Conservation (phyloP, 1,140 invertebrate species). For the Drosophila serrata region DNA sequence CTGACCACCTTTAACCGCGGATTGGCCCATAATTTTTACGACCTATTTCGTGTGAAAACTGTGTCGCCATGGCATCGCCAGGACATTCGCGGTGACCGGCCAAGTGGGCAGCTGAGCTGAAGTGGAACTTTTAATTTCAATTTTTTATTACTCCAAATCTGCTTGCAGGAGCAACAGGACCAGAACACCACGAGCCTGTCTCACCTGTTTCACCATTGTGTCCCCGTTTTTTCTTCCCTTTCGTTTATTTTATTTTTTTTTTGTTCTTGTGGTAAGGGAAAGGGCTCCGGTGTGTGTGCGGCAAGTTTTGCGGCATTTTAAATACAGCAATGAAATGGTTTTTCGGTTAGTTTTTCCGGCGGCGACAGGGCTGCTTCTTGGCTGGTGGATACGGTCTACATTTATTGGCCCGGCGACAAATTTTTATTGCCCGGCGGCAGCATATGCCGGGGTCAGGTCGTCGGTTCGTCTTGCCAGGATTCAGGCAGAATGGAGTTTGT, state of each 20-base stretch:
- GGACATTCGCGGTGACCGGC: conserved; percentile 34
- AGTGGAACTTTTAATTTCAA: conserved; percentile 80
- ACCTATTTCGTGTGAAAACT: conserved; percentile 76
- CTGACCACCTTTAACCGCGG: conserved; percentile 23
- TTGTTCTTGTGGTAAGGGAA: background rate
- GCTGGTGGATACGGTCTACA: conserved; percentile 45
- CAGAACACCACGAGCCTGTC: conserved; percentile 30
- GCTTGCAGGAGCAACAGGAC: conserved; percentile 39
- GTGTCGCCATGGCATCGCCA: conserved; percentile 55
- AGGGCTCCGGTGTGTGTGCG: conserved; percentile 11
- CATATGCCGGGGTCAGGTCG: conserved; percentile 50
- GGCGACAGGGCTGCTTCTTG: conserved; percentile 18
- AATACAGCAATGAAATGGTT: conserved; percentile 72
- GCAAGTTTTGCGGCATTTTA: conserved; percentile 58
- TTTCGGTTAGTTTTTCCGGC: conserved; percentile 50
- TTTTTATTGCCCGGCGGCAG: conserved; percentile 76
- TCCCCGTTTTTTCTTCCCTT: conserved; percentile 4
- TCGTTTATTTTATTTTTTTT: background rate
- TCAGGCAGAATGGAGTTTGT: background rate
- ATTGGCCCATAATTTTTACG: conserved; percentile 75
- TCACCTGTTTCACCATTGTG: conserved; percentile 62
- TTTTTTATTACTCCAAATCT: conserved; percentile 81
- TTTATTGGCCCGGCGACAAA: conserved; percentile 80
- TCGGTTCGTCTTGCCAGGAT: background rate
- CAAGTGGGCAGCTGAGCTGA: conserved; percentile 47